Evolutionary conservation across 2,888 invertebrate species (phyloP), one percentile per base, ranked within the genome.

Genomic region (Cerceris rybyensis): DNA sequence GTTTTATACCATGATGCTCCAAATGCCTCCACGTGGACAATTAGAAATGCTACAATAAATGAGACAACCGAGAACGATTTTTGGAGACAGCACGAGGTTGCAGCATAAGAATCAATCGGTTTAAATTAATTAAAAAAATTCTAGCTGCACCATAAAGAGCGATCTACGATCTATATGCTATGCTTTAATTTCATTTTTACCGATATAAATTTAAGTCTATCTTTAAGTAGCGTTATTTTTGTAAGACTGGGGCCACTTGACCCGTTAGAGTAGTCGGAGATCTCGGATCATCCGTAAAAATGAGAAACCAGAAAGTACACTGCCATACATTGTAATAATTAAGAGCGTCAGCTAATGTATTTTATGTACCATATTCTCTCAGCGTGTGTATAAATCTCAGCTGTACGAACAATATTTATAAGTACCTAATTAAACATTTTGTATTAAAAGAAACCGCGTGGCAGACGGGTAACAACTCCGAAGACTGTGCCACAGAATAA

Each of bases 301-400:
- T 28, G 28, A n/a, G 65, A 81, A 87, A 89, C 89, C 90, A 90
- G 88, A 87, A 84, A 84, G 80, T 84, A 79, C 90, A 90, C 90
- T 90, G 90, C 90, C 90, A 90, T 89, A 88, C 64, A 74, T 84
- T 78, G 64, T 81, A 80, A 16, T 39, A 54, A 75, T 70, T 50
- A 46, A 54, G 58, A 49, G 72, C 14, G 59, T 76, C 67, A 80
- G 78, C 61, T 78, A 76, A 68, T 80, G 75, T 86, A 83, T 88
- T 83, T 87, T 86, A 81, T 83, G 82, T 88, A 86, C 59, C 71
- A 82, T 87, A 81, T 74, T 64, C 17, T 4, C 28, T 69, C 57
- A 67, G 73, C 69, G 69, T 70, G 52, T 84, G 84, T 87, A 86
- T 84, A 87, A 80, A 84, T 41, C 49, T 70, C 54, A 73, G 61